A percentile compares a stretch with the other conserved stretches of the same genome.
Evolutionary conservation across 2,888 invertebrate genomes (phyloP).

Genomic region (Dasysyrphus albostriatus): DNA sequence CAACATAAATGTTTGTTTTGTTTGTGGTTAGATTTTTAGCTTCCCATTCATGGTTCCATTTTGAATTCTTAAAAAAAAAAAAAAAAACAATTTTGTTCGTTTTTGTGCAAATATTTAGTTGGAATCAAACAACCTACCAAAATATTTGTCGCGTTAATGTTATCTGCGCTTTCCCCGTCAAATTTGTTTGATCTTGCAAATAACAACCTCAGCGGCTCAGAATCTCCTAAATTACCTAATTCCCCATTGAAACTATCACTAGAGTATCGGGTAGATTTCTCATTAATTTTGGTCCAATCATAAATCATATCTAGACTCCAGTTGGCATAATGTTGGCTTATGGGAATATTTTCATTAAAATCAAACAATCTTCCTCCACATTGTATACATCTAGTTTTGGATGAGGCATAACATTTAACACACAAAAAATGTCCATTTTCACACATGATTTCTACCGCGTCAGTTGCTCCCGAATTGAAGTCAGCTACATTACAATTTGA

Average conservation of each 20-base stretch:
- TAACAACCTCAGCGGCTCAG: background rate
- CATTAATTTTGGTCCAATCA: conserved; percentile 1
- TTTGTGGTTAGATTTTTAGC: background rate
- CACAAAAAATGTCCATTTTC: conserved; percentile 12
- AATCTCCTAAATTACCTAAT: background rate
- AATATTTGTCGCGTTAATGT: background rate
- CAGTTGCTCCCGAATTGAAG: background rate
- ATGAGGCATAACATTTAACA: background rate
- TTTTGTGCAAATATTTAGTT: too few species aligned
- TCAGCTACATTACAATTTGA: conserved; percentile 16
- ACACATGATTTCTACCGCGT: background rate
- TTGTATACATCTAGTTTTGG: background rate
- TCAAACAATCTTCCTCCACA: conserved; percentile 7
- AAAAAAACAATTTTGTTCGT: background rate
- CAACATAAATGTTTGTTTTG: background rate
- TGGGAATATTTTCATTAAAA: background rate
- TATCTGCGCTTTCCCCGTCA: background rate
- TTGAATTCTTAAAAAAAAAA: conserved; percentile 14
- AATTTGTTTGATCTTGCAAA: background rate
- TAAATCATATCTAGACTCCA: conserved; percentile 16
- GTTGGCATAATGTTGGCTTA: background rate
- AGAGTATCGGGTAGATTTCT: background rate
- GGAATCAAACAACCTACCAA: background rate
- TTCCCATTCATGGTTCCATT: background rate
- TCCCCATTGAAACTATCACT: background rate